Base-by-base conservation (phyloP, 2,888 invertebrate species). In the Catocala fraxini region DNA sequence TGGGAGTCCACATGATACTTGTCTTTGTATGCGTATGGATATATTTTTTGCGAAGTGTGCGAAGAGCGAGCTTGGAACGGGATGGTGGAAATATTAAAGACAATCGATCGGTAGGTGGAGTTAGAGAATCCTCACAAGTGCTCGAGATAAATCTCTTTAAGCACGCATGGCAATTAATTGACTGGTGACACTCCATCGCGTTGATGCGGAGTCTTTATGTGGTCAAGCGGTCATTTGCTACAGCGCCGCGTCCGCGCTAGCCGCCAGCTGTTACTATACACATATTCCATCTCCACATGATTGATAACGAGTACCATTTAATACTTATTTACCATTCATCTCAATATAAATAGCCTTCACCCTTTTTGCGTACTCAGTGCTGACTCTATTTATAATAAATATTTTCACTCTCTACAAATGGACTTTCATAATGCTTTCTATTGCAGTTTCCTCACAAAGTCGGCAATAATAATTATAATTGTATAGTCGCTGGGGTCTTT, bases 141-240 rank as follows among this genome's bases (percentile, higher is more conserved):
- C 78, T 81, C 74, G 80, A 82, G 79, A 86, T 89, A 88, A 90
- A 92, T 91, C 90, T 89, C 81, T 89, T 89, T 82, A 80, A 88
- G 87, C 91, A 91, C 91, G 91, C 90, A 89, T 85, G 83, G 87
- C 84, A 83, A 84, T 89, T 91, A 91, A 90, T 89, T 85, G 89
- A 79, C 73, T 79, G 73, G 78, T 73, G 83, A 79, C 79, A 80
- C 76, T 81, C 70, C 67, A 75, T 65, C 71, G 76, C 73, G 64
- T 70, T 63, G 76, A 56, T 75, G 77, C 73, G 75, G 68, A 80
- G 77, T 81, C 84, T 83, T 81, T 82, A 82, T 77, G 79, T 74
- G 85, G 86, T 81, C 85, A 79, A 83, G 80, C 82, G 84, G 88
- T 82, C 80, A 88, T 89, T 88, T 75, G 74, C 76, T 76, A 80